A percentile compares a stretch with the other conserved stretches of the same genome.
phyloP scores from a whole-genome alignment of 1,140 invertebrate species.

The Saxidomus purpurata region DNA sequence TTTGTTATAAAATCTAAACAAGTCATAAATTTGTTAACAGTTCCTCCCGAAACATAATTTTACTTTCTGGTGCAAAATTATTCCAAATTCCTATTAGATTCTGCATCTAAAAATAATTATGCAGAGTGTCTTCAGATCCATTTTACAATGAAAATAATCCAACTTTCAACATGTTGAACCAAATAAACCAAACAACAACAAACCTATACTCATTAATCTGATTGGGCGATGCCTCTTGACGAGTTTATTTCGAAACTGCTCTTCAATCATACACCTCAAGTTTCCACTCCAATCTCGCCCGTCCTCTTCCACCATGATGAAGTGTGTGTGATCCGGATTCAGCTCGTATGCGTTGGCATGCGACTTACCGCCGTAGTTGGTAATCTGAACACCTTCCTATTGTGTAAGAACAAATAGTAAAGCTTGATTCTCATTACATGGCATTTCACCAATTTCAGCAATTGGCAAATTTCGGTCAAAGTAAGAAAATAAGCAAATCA shows the following conservation, averaged over 20 bases:
- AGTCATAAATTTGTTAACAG: too few relatives aligned
- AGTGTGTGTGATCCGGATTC: constrained; percentile 85
- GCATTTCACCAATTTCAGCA: too few relatives aligned
- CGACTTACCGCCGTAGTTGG: constrained; percentile 72
- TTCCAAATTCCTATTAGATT: too few relatives aligned
- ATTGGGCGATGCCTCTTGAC: constrained; percentile 36
- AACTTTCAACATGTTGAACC: too few relatives aligned
- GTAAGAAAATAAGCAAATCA: not conserved
- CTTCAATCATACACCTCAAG: constrained; percentile 67
- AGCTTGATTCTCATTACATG: too few relatives aligned
- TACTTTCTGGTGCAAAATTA: too few relatives aligned
- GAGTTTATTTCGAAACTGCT: constrained; percentile 64
- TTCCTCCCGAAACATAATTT: too few relatives aligned
- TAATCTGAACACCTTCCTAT: constrained; percentile 71
- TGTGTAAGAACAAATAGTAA: not conserved
- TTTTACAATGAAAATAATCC: too few relatives aligned
- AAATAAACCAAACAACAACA: too few relatives aligned
- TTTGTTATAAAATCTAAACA: too few relatives aligned
- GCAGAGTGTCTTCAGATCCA: too few relatives aligned
- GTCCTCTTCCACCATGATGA: constrained; percentile 79
- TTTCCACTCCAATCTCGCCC: constrained; percentile 45
- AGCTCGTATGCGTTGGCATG: constrained; percentile 75
- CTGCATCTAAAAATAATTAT: too few relatives aligned
- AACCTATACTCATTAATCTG: constrained; percentile 71
- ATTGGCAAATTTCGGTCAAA: not conserved